Evolutionary conservation across 1,140 invertebrate species (phyloP).

Genomic region (Conopomorpha cramerella): DNA sequence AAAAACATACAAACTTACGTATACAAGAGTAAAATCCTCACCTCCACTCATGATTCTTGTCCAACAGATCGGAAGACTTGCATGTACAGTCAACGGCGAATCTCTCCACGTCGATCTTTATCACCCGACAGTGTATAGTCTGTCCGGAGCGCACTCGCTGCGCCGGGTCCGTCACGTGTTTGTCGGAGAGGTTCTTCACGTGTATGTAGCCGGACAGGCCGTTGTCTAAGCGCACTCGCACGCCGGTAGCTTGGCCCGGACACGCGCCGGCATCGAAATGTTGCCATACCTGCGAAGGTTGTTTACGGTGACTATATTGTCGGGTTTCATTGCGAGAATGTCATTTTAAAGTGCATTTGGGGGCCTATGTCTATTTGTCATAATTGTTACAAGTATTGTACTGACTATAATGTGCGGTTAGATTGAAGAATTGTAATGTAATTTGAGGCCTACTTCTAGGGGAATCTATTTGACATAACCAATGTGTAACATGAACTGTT

Average conservation of each 20-base stretch:
- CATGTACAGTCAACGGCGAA: slow-evolving; percentile 95
- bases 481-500: too few species aligned
- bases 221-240: slow-evolving; percentile 90
- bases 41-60: slow-evolving; percentile 91
- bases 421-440: too few species aligned
- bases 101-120: slow-evolving; percentile 93
- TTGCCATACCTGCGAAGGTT: slow-evolving; percentile 87
- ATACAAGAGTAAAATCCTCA: slow-evolving; percentile 28
- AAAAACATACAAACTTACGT: too few species aligned
- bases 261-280: slow-evolving; percentile 96
- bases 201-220: slow-evolving; percentile 94
- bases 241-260: slow-evolving; percentile 92
- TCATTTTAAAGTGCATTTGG: too few species aligned
- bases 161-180: slow-evolving; percentile 89
- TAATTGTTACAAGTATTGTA: too few species aligned
- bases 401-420: too few species aligned
- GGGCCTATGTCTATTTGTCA: too few species aligned
- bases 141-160: slow-evolving; percentile 87
- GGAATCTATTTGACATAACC: too few species aligned
- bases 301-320: too few species aligned
- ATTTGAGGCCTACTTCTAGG: too few species aligned
- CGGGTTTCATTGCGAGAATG: too few species aligned
- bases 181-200: slow-evolving; percentile 94
- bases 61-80: slow-evolving; percentile 89
- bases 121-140: slow-evolving; percentile 91